Evolutionary conservation across 2,797 vertebrate species (phyloP).

Genomic region (Catharus ustulatus): DNA sequence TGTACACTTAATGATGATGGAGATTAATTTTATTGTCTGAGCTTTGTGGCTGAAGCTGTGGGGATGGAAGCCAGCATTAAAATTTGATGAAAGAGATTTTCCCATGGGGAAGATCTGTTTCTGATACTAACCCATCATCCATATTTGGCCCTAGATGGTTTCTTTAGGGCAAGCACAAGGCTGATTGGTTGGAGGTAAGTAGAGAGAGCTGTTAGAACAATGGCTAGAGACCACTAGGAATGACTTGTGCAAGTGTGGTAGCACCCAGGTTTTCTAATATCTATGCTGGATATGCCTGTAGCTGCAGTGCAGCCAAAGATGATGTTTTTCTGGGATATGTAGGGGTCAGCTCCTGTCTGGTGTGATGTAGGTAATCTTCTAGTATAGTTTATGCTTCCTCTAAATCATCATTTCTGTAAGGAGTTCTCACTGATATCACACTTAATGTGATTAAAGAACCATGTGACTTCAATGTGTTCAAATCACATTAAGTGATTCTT

Average conservation of each 20-base stretch:
- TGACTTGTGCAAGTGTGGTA: background rate
- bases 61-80: background rate
- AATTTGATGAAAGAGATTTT: background rate
- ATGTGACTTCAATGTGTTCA: background rate
- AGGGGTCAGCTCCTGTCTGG: background rate
- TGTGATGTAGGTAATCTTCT: background rate
- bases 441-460: background rate
- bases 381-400: background rate
- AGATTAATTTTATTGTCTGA: background rate
- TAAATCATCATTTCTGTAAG: background rate
- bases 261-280: background rate
- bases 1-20: background rate
- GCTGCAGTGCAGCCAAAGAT: accelerated
- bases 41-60: background rate
- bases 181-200: background rate
- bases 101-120: background rate
- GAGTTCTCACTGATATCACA: background rate
- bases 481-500: background rate
- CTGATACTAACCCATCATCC: background rate
- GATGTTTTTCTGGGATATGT: background rate
- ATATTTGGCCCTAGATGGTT: background rate
- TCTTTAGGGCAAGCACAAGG: background rate
- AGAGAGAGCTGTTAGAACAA: background rate
- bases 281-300: background rate
- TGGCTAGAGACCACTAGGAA: background rate